A percentile compares a stretch with the other conserved stretches of the same genome.
Evolutionary conservation across 2,888 invertebrate genomes (phyloP).

Genomic region (Celastrina argiolus): DNA sequence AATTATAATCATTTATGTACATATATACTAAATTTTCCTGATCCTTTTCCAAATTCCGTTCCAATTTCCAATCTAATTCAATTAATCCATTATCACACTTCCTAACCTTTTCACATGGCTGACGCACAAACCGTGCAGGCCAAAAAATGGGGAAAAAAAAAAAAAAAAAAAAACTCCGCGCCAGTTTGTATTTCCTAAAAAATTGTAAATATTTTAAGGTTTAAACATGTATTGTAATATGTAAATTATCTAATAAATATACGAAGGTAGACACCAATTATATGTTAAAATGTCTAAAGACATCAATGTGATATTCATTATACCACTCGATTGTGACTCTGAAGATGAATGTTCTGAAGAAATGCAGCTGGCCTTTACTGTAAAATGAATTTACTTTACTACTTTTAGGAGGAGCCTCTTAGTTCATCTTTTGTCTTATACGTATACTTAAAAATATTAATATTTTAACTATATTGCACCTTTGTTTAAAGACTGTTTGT

Average conservation of each 20-base stretch:
- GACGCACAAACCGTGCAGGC: no score
- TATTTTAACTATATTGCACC: not conserved
- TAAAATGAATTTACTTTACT: constrained; percentile 45
- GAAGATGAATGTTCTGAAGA: constrained; percentile 77
- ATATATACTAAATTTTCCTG: no score
- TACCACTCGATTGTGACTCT: constrained; percentile 63
- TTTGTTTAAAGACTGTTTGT: not conserved
- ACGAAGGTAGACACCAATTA: not conserved
- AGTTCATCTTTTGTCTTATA: not conserved
- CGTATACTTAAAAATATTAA: not conserved
- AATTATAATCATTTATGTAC: no score
- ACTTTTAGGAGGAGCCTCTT: not conserved
- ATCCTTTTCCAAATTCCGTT: no score
- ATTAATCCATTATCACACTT: no score
- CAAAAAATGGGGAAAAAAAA: no score
- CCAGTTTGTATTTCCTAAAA: not conserved
- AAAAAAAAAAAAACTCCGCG: no score
- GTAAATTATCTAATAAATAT: not conserved
- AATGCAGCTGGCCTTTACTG: constrained; percentile 80
- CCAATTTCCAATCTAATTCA: no score
- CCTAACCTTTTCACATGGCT: no score
- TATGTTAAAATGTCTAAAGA: constrained; percentile 53
- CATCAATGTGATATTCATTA: constrained; percentile 72
- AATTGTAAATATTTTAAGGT: not conserved
- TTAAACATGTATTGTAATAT: not conserved